Evolutionary conservation across 2,113 vertebrate genomes (phyloP).

Genomic region (Scortum barcoo): DNA sequence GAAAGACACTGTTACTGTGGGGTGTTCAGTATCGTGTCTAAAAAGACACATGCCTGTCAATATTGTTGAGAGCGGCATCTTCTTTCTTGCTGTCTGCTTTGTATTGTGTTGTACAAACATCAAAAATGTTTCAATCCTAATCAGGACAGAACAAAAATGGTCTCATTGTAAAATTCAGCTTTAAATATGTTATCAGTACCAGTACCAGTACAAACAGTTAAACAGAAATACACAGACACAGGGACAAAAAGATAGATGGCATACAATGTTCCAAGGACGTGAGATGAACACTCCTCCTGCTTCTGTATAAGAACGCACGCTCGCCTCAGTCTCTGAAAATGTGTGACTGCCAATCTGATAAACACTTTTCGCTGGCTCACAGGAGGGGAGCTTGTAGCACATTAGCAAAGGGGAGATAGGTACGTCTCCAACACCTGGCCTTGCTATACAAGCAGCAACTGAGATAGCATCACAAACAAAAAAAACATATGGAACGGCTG

Average conservation of each 20-base stretch:
- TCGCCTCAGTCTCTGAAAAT: conserved; percentile 1
- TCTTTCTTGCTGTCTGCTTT: not conserved
- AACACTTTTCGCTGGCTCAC: conserved; percentile 31
- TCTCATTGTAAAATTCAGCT: not conserved
- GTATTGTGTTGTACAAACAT: not conserved
- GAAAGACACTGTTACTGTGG: not conserved
- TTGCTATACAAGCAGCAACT: not conserved
- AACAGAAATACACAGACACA: conserved; percentile 9
- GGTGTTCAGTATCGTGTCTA: not conserved
- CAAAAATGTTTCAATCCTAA: too few relatives aligned
- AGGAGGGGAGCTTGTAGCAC: conserved; percentile 26
- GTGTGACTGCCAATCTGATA: conserved; percentile 14
- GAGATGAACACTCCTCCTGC: not conserved
- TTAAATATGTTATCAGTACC: not conserved
- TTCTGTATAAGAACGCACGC: not conserved
- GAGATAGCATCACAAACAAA: not conserved
- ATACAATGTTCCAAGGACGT: conserved; percentile 1
- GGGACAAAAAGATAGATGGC: not conserved
- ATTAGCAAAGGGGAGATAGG: conserved; percentile 18
- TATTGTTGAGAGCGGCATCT: not conserved
- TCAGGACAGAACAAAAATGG: not conserved
- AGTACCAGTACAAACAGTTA: not conserved
- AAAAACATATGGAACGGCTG: not conserved
- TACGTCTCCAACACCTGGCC: conserved; percentile 23
- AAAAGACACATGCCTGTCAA: not conserved